These are phyloP conservation scores for Erythrolamprus reginae DNA, from an alignment of 2,113 vertebrate genomes.

Conservation along the genomic window DNA sequence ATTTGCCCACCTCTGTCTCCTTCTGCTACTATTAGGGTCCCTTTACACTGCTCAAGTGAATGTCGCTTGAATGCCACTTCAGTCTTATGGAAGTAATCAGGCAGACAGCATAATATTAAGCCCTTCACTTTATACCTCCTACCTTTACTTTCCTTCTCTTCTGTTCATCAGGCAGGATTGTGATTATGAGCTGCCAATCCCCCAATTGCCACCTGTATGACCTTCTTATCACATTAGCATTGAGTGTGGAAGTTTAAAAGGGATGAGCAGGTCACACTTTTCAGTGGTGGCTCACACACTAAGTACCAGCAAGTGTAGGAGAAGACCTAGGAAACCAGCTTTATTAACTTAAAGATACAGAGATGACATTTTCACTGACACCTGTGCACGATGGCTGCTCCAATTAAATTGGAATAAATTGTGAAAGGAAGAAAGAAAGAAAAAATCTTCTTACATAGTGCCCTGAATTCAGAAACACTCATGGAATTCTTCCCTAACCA, in stretches of 20 bases:
- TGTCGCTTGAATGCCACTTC: neutral
- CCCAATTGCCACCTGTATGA: too few species aligned
- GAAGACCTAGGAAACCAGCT: neutral
- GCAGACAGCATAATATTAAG: neutral
- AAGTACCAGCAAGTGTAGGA: neutral
- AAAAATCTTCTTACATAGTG: neutral
- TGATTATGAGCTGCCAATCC: neutral
- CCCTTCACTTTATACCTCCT: neutral
- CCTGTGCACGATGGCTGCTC: neutral
- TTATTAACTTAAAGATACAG: neutral
- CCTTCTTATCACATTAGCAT: neutral
- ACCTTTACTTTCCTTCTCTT: neutral
- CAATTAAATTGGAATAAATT: neutral
- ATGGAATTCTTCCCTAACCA: conserved; percentile 32
- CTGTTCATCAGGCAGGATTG: neutral
- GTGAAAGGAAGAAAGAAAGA: neutral
- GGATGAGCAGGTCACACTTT: neutral
- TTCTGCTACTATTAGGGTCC: neutral
- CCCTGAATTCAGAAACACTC: neutral
- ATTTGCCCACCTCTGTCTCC: neutral
- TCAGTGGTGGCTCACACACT: neutral
- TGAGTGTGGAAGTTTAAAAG: neutral
- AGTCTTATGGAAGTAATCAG: neutral
- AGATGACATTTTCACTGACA: neutral
- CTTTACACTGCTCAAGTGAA: neutral